Conservation (phyloP, 2,888 invertebrate species). For the Beris chalybata region DNA sequence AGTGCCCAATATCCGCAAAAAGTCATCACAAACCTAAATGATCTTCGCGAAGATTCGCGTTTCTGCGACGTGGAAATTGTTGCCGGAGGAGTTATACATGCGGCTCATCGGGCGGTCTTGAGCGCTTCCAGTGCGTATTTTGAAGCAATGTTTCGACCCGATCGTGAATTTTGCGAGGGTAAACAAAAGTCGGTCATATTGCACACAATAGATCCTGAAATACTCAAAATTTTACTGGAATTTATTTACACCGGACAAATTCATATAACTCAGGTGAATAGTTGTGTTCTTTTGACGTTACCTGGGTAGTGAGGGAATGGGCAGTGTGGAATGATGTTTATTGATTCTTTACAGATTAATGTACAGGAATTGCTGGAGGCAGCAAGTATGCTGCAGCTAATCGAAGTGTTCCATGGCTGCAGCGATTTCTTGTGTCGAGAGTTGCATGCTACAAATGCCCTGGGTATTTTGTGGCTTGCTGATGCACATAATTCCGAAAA, state of each 20-base stretch:
- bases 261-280: constrained; percentile 53
- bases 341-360: constrained; percentile 59
- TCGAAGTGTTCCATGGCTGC: constrained; percentile 81
- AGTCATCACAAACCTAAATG: constrained; percentile 65
- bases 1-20: constrained; percentile 54
- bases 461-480: constrained; percentile 89
- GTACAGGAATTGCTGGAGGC: constrained; percentile 88
- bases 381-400: constrained; percentile 88
- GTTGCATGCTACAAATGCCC: constrained; percentile 82
- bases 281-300: background rate
- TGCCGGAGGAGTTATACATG: constrained; percentile 70
- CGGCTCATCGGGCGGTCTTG: constrained; percentile 83
- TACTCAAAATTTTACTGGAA: constrained; percentile 76
- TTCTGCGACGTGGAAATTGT: constrained; percentile 87
- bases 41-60: constrained; percentile 71
- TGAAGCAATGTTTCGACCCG: constrained; percentile 87
- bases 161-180: constrained; percentile 74
- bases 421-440: constrained; percentile 82
- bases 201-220: constrained; percentile 74
- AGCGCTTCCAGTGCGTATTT: constrained; percentile 91
- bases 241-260: constrained; percentile 83
- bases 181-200: constrained; percentile 78
- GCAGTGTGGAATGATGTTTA: background rate
- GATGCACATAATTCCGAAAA: constrained; percentile 83
- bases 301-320: no score